A percentile compares a stretch with the other conserved stretches of the same genome.
Evolutionary conservation across 1,140 invertebrate species (phyloP).

Genomic region (Druon quercuslanigerum): DNA sequence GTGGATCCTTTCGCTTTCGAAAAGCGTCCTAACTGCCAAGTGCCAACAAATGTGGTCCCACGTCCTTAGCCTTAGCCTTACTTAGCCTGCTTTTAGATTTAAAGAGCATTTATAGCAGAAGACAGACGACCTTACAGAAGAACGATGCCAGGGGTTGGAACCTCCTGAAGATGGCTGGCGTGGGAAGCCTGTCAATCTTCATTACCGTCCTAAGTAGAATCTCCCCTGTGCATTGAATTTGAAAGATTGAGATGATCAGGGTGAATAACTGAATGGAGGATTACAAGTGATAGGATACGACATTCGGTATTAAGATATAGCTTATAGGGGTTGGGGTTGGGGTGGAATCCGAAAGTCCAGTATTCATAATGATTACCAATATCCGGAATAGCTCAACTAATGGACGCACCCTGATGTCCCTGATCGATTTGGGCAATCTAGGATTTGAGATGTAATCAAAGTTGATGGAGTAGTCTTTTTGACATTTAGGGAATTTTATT

Average conservation of each 20-base stretch:
- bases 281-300: too few relatives aligned
- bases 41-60: neutral
- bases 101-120: neutral
- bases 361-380: too few relatives aligned
- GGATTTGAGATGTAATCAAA: too few relatives aligned
- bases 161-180: neutral
- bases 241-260: constrained; percentile 7
- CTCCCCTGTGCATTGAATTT: neutral
- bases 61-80: neutral
- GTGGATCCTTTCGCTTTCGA: neutral
- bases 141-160: neutral
- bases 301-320: neutral
- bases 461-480: too few relatives aligned
- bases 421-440: too few relatives aligned
- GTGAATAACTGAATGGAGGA: neutral
- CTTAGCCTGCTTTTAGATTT: neutral
- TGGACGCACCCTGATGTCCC: too few relatives aligned
- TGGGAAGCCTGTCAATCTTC: constrained; percentile 10
- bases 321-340: neutral
- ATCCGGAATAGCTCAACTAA: too few relatives aligned
- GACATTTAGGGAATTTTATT: too few relatives aligned
- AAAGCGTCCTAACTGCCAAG: neutral
- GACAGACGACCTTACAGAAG: neutral
- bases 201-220: neutral
- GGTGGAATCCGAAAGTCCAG: too few relatives aligned